A percentile compares a stretch with the other conserved stretches of the same genome.
Conservation (phyloP, 35 echinoderm and acorn worm species). For the Heliocidaris tuberculata region DNA sequence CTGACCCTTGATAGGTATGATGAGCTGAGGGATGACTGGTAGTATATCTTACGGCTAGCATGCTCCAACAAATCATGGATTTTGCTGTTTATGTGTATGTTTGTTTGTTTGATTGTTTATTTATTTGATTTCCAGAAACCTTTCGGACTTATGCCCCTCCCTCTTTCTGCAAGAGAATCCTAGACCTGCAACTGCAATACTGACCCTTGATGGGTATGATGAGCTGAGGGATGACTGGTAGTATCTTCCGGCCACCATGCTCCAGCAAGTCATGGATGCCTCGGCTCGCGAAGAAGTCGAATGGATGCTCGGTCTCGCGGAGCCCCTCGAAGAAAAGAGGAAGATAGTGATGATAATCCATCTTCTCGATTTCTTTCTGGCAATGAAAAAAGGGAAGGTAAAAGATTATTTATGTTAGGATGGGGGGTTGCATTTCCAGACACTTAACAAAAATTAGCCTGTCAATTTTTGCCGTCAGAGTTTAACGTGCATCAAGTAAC, state of each 20-base stretch:
- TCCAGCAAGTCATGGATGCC: conserved; percentile 67
- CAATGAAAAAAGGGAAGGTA: neutral
- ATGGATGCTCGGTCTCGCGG: conserved; percentile 64
- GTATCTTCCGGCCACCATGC: conserved; percentile 61
- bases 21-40: conserved; percentile 69
- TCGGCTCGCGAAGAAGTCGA: conserved; percentile 61
- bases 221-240: conserved; percentile 74
- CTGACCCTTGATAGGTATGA: conserved; percentile 58
- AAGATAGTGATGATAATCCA: conserved; percentile 78
- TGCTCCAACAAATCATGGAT: conserved; percentile 64
- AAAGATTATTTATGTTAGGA: neutral
- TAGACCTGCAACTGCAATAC: too few species aligned
- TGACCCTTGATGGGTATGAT: conserved; percentile 77
- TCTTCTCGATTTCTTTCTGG: conserved; percentile 55
- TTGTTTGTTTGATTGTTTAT: too few species aligned
- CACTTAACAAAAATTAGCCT: too few species aligned
- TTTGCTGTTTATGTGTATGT: too few species aligned
- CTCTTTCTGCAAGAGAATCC: too few species aligned
- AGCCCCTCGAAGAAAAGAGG: conserved; percentile 77
- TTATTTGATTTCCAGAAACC: too few species aligned
- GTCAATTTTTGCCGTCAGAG: too few species aligned
- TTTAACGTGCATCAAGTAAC: too few species aligned
- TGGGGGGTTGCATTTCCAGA: too few species aligned
- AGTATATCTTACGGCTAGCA: conserved; percentile 56
- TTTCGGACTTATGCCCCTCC: too few species aligned